These are phyloP conservation scores for Cebidichthys violaceus DNA, from an alignment of 2,113 vertebrate genomes.

Conservation along the genomic window DNA sequence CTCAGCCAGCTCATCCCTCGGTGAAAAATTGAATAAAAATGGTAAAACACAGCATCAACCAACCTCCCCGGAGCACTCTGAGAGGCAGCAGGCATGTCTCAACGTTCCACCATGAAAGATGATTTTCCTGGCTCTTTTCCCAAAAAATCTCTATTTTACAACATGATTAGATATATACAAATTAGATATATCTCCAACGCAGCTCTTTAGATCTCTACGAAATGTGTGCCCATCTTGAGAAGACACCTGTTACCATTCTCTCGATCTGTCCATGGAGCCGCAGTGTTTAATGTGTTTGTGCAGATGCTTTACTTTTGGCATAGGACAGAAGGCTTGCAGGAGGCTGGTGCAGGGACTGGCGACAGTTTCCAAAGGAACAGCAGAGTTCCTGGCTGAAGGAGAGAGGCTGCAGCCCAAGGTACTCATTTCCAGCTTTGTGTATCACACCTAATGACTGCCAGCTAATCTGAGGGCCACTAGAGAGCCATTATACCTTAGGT, in stretches of 20 bases:
- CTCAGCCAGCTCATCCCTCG: constrained; percentile 21
- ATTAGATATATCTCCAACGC: not conserved
- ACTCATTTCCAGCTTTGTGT: constrained; percentile 63
- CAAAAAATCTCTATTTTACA: not conserved
- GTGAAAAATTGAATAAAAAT: not conserved
- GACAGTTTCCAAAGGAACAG: constrained; percentile 88
- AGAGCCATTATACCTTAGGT: constrained; percentile 57
- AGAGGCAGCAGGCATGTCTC: constrained; percentile 9
- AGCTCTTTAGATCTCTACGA: not conserved
- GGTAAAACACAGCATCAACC: not conserved
- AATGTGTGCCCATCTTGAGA: constrained; percentile 2
- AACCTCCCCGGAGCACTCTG: not conserved
- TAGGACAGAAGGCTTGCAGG: constrained; percentile 89
- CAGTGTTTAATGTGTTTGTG: constrained; percentile 42
- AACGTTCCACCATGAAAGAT: not conserved
- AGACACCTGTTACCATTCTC: constrained; percentile 11
- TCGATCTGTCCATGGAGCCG: constrained; percentile 11
- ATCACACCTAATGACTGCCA: constrained; percentile 48
- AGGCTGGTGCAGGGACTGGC: constrained; percentile 90
- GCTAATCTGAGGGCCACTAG: constrained; percentile 54
- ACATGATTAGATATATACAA: not conserved
- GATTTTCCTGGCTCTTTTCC: constrained; percentile 1
- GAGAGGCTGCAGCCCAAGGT: constrained; percentile 96
- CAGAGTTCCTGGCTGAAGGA: constrained; percentile 90
- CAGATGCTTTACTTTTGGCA: constrained; percentile 96